phyloP scores from a whole-genome alignment of 2,113 vertebrate genomes.

The Lota lota region DNA sequence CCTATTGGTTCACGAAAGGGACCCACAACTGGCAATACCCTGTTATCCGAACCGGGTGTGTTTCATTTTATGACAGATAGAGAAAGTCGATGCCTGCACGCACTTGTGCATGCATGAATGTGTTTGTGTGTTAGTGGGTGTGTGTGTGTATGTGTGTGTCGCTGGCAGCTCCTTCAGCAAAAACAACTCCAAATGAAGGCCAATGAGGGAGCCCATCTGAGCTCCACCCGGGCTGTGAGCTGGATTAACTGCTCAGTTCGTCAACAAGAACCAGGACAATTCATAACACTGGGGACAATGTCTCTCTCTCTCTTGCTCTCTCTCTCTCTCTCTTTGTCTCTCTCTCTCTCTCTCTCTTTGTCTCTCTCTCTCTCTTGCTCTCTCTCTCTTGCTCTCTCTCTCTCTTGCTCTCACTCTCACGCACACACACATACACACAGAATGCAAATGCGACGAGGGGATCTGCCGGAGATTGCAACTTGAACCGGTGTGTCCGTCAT shows the following conservation, averaged over 20 bases:
- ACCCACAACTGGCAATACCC: constrained; percentile 38
- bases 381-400: no score
- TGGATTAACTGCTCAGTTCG: constrained; percentile 43
- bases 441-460: neutral
- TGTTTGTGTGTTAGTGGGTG: constrained; percentile 20
- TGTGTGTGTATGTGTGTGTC: constrained; percentile 26
- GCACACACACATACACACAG: constrained; percentile 2
- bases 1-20: constrained; percentile 43
- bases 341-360: no score
- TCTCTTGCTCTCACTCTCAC: neutral
- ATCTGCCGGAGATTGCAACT: no score
- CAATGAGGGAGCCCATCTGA: constrained; percentile 39
- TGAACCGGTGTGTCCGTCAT: constrained; percentile 16
- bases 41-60: constrained; percentile 28
- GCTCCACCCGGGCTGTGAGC: constrained; percentile 47
- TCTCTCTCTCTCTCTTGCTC: no score
- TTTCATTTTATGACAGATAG: neutral
- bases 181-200: constrained; percentile 30
- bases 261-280: constrained; percentile 30
- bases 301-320: neutral
- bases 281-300: constrained; percentile 23
- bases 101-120: neutral
- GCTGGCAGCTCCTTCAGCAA: constrained; percentile 4
- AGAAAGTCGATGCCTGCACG: no score
- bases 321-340: no score